Evolutionary conservation across 2,888 invertebrate species (phyloP).

Genomic region (Clistopyga incitator): DNA sequence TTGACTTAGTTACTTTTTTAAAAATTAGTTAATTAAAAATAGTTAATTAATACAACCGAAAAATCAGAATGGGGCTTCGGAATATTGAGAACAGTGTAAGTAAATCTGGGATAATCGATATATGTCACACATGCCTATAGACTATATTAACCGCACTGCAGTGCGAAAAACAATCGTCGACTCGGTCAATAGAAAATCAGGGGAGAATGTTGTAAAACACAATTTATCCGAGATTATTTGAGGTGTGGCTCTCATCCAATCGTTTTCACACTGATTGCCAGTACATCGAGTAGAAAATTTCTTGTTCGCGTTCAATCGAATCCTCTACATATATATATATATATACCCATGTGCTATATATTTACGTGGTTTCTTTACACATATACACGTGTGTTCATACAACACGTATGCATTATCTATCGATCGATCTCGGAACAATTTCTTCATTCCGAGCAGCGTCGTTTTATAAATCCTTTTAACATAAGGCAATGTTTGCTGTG

Average conservation of each 20-base stretch:
- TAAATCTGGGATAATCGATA: conserved; percentile 8
- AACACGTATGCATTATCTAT: too few species aligned
- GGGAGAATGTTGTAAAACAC: conserved; percentile 45
- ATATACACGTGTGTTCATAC: neutral
- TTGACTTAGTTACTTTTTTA: too few species aligned
- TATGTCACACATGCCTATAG: neutral
- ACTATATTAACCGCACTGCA: neutral
- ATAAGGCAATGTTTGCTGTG: neutral
- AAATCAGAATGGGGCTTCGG: neutral
- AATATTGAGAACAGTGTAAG: neutral
- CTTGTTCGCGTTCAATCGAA: conserved; percentile 59
- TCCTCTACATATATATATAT: conserved; percentile 12
- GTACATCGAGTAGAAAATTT: conserved; percentile 61
- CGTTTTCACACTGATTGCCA: conserved; percentile 58
- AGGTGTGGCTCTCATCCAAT: conserved; percentile 47
- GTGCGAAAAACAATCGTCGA: conserved; percentile 14
- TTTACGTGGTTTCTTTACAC: neutral
- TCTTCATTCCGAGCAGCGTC: conserved; percentile 29
- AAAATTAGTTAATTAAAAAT: too few species aligned
- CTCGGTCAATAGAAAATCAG: conserved; percentile 36
- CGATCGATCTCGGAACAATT: conserved; percentile 41
- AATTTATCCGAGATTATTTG: conserved; percentile 56
- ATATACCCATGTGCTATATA: neutral
- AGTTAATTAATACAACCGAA: neutral
- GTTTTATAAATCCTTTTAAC: neutral